Percentiles rank a stretch among this genome's conserved stretches.
Evolutionary conservation across 2,113 vertebrate genomes (phyloP).

Genomic region (Solenodon paradoxus): DNA sequence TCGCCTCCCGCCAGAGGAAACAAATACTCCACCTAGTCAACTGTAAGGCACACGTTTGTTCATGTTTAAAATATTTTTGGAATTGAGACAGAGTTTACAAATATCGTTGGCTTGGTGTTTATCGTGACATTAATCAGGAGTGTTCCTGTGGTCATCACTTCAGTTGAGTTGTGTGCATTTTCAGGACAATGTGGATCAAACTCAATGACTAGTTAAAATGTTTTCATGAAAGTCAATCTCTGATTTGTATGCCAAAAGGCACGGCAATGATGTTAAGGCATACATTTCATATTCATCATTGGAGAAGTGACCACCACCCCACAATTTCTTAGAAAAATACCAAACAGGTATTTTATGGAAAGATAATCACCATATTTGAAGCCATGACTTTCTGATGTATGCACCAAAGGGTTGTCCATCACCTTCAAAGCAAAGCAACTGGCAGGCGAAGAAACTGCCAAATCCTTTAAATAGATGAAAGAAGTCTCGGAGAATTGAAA

Average conservation of each 20-base stretch:
- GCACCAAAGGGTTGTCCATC: not conserved
- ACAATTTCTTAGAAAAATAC: constrained; percentile 17
- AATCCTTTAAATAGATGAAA: constrained; percentile 27
- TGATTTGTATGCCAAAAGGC: not conserved
- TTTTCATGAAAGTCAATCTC: not conserved
- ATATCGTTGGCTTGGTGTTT: not conserved
- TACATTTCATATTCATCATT: not conserved
- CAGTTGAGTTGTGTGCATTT: not conserved
- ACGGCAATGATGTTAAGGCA: not conserved
- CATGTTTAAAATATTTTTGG: not conserved
- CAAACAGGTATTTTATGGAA: not conserved
- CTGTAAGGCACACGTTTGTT: not conserved
- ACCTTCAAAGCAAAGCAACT: not conserved
- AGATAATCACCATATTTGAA: not conserved
- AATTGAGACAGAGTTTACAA: not conserved
- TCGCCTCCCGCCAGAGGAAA: not conserved
- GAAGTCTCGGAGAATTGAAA: not conserved
- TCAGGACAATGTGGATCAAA: not conserved
- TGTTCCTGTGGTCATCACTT: not conserved
- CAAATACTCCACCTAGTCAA: not conserved
- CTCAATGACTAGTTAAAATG: constrained; percentile 25
- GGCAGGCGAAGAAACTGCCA: not conserved
- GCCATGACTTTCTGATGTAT: not conserved
- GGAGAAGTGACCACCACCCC: not conserved
- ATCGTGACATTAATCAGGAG: not conserved